These are phyloP conservation scores for Dendrocincla tyrannina DNA, from an alignment of 2,797 vertebrate genomes.

Conservation along the genomic window DNA sequence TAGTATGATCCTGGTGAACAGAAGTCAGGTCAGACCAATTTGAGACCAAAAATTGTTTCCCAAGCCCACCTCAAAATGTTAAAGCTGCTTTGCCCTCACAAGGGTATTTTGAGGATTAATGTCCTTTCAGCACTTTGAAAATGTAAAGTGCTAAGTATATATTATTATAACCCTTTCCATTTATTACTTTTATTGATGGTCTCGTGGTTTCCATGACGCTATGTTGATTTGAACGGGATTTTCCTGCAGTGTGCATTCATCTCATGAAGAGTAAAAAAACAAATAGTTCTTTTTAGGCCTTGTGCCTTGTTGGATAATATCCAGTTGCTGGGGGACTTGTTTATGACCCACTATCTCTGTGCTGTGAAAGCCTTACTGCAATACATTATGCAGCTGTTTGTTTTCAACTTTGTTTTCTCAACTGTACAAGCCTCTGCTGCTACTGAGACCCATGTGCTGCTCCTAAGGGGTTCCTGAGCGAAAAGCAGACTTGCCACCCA, in stretches of 20 bases:
- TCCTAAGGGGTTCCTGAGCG: not conserved
- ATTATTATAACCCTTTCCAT: conserved; percentile 66
- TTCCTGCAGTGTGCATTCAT: conserved; percentile 62
- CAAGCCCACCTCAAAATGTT: conserved; percentile 24
- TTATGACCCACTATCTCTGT: conserved; percentile 65
- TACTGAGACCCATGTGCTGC: conserved; percentile 9
- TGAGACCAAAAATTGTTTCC: not conserved
- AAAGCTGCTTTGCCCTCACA: conserved; percentile 33
- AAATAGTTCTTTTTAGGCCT: conserved; percentile 52
- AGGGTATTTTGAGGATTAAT: conserved; percentile 58
- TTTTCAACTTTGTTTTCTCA: conserved; percentile 69
- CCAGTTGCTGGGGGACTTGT: conserved; percentile 65
- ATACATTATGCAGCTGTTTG: conserved; percentile 62
- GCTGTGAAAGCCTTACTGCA: conserved; percentile 48
- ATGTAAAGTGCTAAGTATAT: conserved; percentile 68
- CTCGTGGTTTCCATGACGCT: conserved; percentile 55
- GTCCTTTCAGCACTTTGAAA: conserved; percentile 63
- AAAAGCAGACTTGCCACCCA: not conserved
- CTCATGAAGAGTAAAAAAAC: conserved; percentile 51
- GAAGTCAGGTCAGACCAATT: conserved; percentile 6
- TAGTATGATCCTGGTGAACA: not conserved
- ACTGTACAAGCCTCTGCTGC: conserved; percentile 42
- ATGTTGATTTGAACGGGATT: conserved; percentile 59
- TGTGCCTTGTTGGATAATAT: conserved; percentile 55
- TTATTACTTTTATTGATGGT: conserved; percentile 67